phyloP scores from a whole-genome alignment of 2,113 vertebrate genomes.

The Mesocricetus auratus region DNA sequence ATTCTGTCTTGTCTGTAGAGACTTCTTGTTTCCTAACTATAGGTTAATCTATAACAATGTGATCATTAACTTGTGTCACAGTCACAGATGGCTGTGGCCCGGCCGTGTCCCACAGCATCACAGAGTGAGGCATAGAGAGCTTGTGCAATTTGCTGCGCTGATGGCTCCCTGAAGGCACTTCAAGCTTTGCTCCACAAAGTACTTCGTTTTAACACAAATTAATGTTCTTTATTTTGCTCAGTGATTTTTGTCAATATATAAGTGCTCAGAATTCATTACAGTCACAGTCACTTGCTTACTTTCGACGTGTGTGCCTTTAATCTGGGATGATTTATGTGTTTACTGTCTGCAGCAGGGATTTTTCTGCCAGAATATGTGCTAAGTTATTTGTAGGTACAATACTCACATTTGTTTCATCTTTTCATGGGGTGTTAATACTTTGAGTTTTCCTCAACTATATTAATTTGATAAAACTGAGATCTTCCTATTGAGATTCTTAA shows the following conservation, averaged over 20 bases:
- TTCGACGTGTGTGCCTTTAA: conserved; percentile 8
- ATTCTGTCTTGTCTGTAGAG: conserved; percentile 62
- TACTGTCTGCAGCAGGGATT: conserved; percentile 23
- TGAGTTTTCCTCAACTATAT: background rate
- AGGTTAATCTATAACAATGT: conserved; percentile 30
- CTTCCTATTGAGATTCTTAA: background rate
- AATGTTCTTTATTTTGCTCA: conserved; percentile 71
- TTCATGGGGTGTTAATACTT: conserved; percentile 1
- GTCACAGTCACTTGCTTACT: conserved; percentile 25
- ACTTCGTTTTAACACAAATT: conserved; percentile 63
- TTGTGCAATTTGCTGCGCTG: background rate
- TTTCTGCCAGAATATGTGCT: conserved; percentile 38
- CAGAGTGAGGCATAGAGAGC: accelerated
- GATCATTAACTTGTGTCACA: conserved; percentile 9
- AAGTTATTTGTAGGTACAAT: background rate
- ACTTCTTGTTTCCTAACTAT: conserved; percentile 52
- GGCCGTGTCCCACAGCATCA: background rate
- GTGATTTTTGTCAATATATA: conserved; percentile 58
- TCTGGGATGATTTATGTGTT: conserved; percentile 66
- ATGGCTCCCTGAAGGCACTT: background rate
- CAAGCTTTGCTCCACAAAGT: background rate
- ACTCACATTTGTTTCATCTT: conserved; percentile 29
- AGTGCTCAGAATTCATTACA: conserved; percentile 48
- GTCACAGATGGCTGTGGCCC: conserved; percentile 21
- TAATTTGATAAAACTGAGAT: conserved; percentile 20